Evolutionary conservation across 2,113 vertebrate genomes (phyloP), one percentile per base, ranked within the genome.

Genomic region (Sakesphorus luctuosus): DNA sequence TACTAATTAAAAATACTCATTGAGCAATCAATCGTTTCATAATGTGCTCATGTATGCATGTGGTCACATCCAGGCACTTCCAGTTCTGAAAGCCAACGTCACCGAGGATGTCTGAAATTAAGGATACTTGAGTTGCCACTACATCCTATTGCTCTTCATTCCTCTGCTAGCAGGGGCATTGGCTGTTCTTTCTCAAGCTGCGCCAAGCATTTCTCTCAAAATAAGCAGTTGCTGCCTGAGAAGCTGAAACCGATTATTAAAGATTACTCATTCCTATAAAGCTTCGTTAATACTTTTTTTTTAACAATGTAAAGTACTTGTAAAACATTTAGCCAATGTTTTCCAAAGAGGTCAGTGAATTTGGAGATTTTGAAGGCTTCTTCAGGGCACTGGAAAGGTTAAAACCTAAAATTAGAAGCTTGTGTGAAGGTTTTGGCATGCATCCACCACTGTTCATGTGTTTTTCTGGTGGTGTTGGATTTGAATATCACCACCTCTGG

Each of bases 211-310:
- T 87, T 95, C 78, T 91, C 67, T 87, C 89, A 79, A 95, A 96
- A 93, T 91, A 90, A 96, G 92, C 90, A 89, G 79, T 88, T 96
- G 59, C 83, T 86, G 68, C 65, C 72, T n/a, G 52, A 87, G 87
- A 90, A 83, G 75, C 66, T 68, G 73, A 93, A 96, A 76, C 76
- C 56, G 58, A 68, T 94, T 85, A 96, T 96, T 96, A 97, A 88
- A 88, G 49, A 40, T 95, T 94, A 96, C 93, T 97, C 94, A 96
- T 75, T 92, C 95, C 96, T 88, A 72, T 93, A 95, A 96, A 96
- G 83, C 94, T 93, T 81, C 0, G 53, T 92, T 95, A 96, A 91
- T 94, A 67, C 40, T 65, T 88, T 96, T 88, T 47, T 63, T 93
- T 91, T 71, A 95, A 90, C 93, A 71, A 86, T 26, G 59, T 75